phyloP scores from a whole-genome alignment of 64 coral and sea anemone species.

The Astreopora myriophthalma region DNA sequence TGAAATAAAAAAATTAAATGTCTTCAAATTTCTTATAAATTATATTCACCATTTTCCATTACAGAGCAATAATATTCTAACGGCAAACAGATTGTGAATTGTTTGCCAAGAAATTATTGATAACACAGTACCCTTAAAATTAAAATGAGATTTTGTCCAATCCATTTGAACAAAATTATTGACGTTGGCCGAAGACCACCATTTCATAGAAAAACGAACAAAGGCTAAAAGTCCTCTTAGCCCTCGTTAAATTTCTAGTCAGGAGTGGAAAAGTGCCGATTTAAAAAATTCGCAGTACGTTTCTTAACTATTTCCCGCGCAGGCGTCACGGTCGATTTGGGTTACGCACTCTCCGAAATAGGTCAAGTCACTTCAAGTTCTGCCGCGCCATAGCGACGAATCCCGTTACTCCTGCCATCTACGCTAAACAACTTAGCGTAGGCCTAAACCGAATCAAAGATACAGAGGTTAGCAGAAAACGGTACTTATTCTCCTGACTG shows the following conservation, averaged over 20 bases:
- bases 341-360: neutral
- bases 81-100: neutral
- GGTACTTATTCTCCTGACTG: neutral
- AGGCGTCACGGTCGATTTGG: neutral
- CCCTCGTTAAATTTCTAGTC: neutral
- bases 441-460: no score
- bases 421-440: no score
- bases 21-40: neutral
- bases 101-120: neutral
- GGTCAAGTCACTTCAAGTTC: neutral
- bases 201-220: neutral
- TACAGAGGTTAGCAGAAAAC: no score
- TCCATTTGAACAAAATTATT: neutral
- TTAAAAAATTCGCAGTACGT: neutral
- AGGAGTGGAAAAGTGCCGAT: neutral
- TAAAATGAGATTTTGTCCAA: neutral
- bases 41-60: neutral
- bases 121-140: neutral
- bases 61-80: neutral
- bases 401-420: neutral
- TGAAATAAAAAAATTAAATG: neutral
- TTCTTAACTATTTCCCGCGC: neutral
- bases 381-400: neutral
- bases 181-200: neutral
- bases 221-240: no score